Conservation (phyloP, 2,888 invertebrate genomes). For the Dusona sp. region DNA sequence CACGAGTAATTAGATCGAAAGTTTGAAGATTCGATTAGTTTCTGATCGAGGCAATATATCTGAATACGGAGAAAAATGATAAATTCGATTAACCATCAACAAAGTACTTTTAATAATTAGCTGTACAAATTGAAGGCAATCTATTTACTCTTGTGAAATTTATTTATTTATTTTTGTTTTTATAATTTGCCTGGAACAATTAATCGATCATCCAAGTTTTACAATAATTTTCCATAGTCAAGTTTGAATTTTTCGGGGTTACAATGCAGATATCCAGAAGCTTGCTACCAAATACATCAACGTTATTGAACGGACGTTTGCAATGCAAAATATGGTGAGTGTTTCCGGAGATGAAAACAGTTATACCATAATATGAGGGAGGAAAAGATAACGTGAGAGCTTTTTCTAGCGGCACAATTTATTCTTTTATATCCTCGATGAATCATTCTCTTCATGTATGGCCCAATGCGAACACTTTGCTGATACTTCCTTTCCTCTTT, state of each 20-base stretch:
- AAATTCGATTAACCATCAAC: neutral
- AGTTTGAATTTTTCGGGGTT: neutral
- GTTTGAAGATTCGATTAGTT: constrained; percentile 11
- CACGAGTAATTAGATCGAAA: neutral
- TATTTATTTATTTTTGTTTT: neutral
- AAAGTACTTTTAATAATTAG: neutral
- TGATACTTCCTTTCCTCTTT: neutral
- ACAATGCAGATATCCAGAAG: neutral
- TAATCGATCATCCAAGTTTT: neutral
- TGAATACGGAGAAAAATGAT: neutral
- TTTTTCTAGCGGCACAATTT: neutral
- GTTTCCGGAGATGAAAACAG: neutral
- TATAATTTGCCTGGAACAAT: neutral
- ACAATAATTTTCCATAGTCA: neutral
- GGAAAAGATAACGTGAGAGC: neutral
- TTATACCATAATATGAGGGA: neutral
- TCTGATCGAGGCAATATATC: neutral
- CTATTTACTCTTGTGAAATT: neutral
- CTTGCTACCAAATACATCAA: neutral
- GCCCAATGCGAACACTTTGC: neutral
- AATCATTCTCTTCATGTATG: neutral
- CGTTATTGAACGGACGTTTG: neutral
- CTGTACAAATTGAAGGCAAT: neutral
- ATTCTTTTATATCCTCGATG: neutral
- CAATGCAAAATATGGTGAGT: neutral